These are phyloP conservation scores for Acleris laterana DNA, from an alignment of 2,888 invertebrate species.

Conservation along the genomic window DNA sequence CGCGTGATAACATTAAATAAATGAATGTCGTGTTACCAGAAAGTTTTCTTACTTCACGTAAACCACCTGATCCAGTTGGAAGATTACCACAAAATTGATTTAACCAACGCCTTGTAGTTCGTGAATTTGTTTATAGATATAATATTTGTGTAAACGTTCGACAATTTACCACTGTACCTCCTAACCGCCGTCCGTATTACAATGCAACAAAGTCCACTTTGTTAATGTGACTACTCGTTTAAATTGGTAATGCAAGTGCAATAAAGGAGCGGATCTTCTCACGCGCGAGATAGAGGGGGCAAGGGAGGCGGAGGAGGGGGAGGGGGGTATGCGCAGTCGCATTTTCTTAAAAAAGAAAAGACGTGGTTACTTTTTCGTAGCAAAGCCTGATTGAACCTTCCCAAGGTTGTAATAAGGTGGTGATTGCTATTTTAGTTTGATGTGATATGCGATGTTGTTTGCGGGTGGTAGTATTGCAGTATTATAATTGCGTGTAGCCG, in stretches of 20 bases:
- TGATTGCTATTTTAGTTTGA: too few relatives aligned
- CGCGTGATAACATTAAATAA: too few relatives aligned
- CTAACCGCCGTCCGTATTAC: conserved; percentile 1
- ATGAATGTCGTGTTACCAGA: too few relatives aligned
- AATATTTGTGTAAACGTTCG: conserved; percentile 58
- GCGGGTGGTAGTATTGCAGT: conserved; percentile 38
- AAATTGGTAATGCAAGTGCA: conserved; percentile 38
- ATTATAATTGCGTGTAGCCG: conserved; percentile 61
- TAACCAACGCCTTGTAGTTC: conserved; percentile 39
- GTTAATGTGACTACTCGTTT: background rate
- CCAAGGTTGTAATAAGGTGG: too few relatives aligned
- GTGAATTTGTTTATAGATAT: conserved; percentile 52
- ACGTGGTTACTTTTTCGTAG: too few relatives aligned
- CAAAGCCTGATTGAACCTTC: too few relatives aligned
- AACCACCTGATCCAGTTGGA: background rate
- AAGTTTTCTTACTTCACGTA: background rate
- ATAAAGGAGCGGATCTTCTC: conserved; percentile 55
- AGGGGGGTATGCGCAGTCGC: conserved; percentile 27
- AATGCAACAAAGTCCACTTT: conserved; percentile 1
- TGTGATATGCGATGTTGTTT: too few relatives aligned
- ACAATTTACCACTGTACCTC: conserved; percentile 45
- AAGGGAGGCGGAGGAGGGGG: conserved; percentile 2
- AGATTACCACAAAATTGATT: conserved; percentile 20
- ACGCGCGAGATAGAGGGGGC: conserved; percentile 45
- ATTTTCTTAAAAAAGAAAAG: background rate